phyloP scores from a whole-genome alignment of 2,888 invertebrate species.

The Stenoptilia bipunctidactyla region DNA sequence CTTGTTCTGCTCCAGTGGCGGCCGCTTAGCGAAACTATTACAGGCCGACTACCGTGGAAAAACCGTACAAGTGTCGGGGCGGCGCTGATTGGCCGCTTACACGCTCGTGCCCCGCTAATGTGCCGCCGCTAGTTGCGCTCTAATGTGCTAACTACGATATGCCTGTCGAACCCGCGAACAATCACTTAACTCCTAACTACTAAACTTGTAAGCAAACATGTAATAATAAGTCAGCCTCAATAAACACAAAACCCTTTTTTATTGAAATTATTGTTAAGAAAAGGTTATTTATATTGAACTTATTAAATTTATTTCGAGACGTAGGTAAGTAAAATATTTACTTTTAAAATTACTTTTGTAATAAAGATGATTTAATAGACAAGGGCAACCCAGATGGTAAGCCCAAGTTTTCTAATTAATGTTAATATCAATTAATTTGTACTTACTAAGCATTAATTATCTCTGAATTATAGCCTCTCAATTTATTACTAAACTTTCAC shows the following conservation, averaged over 20 bases:
- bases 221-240: too few species aligned
- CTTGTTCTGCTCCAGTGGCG: conserved; percentile 52
- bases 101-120: too few species aligned
- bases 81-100: conserved; percentile 14
- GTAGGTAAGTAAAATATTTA: background rate
- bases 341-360: conserved; percentile 6
- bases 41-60: conserved; percentile 23
- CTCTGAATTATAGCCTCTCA: conserved; percentile 55
- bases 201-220: too few species aligned
- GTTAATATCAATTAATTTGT: conserved; percentile 64
- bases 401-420: conserved; percentile 63
- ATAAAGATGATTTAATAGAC: conserved; percentile 16
- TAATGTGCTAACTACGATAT: too few species aligned
- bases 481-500: conserved; percentile 66
- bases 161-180: too few species aligned
- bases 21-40: conserved; percentile 32
- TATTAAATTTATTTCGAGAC: background rate
- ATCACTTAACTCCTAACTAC: too few species aligned
- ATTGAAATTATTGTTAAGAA: too few species aligned
- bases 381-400: conserved; percentile 7
- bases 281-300: background rate
- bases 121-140: too few species aligned
- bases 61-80: conserved; percentile 31
- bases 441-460: conserved; percentile 60
- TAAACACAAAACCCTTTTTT: too few species aligned